These are phyloP conservation scores for Limnephilus rhombicus DNA, from an alignment of 2,888 invertebrate species.

Conservation along the genomic window DNA sequence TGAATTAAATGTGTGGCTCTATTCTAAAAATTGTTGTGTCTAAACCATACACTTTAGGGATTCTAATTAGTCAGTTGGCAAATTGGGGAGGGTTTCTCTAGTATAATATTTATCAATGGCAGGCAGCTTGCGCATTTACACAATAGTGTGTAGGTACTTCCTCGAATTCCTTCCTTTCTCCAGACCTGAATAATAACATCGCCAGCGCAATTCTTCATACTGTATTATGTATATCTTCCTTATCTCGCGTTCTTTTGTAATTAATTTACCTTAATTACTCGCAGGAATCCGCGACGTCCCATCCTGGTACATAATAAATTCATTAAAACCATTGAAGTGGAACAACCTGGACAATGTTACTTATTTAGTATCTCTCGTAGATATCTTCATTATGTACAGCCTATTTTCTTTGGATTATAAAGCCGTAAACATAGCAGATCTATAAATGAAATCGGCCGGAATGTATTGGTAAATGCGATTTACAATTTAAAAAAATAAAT, in stretches of 20 bases:
- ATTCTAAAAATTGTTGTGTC: too few relatives aligned
- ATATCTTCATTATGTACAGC: constrained; percentile 13
- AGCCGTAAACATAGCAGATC: not conserved
- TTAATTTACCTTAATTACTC: constrained; percentile 40
- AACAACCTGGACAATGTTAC: constrained; percentile 26
- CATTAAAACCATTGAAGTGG: constrained; percentile 34
- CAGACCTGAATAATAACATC: not conserved
- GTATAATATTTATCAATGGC: not conserved
- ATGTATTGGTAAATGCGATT: too few relatives aligned
- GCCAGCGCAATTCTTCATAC: not conserved
- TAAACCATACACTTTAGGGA: too few relatives aligned
- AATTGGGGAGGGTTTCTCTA: not conserved
- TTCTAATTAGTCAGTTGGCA: not conserved
- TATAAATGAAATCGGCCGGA: not conserved
- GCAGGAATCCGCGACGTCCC: not conserved
- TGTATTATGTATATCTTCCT: not conserved
- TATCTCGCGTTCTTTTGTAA: constrained; percentile 15
- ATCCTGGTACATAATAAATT: not conserved
- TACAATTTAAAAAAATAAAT: too few relatives aligned
- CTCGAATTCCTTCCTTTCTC: not conserved
- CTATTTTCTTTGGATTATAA: not conserved
- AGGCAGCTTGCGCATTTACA: not conserved
- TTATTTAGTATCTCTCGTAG: constrained; percentile 22
- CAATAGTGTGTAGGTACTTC: not conserved
- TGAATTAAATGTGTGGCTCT: too few relatives aligned